Evolutionary conservation across 2,888 invertebrate species (phyloP).

Genomic region (Oligia fasciuncula): DNA sequence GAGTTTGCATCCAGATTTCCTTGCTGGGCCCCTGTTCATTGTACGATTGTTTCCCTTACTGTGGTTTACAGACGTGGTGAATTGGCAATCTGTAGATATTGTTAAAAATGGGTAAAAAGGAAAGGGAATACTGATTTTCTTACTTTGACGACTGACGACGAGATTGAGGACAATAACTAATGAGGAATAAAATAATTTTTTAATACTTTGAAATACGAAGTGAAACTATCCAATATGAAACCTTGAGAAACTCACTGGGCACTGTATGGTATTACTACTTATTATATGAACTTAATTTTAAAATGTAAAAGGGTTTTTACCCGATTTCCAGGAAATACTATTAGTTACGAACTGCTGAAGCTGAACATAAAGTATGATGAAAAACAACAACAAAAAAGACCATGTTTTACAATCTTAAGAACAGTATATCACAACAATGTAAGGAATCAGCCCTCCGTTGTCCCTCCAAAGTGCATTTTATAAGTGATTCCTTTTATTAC

Average conservation of each 20-base stretch:
- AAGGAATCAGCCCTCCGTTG: conserved; percentile 74
- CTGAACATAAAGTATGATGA: not conserved
- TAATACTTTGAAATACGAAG: not conserved
- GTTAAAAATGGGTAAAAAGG: no score
- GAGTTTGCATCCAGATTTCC: conserved; percentile 85
- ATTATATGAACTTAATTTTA: no score
- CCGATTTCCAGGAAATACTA: no score
- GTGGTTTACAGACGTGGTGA: conserved; percentile 59
- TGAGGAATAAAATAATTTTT: not conserved
- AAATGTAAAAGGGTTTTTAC: no score
- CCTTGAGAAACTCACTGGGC: not conserved
- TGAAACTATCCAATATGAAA: not conserved
- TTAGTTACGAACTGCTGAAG: not conserved
- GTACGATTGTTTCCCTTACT: conserved; percentile 73
- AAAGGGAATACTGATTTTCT: no score
- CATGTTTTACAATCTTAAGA: conserved; percentile 15
- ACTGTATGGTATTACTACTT: no score
- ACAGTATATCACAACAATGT: conserved; percentile 73
- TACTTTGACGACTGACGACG: not conserved
- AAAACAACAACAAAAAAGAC: not conserved
- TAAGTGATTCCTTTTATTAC: conserved; percentile 90
- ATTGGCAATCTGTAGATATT: conserved; percentile 6
- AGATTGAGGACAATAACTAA: not conserved
- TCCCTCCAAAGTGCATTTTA: conserved; percentile 82
- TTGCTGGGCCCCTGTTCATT: conserved; percentile 70